Evolutionary conservation across 2,888 invertebrate genomes (phyloP).

Genomic region (Sarcophaga carnaria): DNA sequence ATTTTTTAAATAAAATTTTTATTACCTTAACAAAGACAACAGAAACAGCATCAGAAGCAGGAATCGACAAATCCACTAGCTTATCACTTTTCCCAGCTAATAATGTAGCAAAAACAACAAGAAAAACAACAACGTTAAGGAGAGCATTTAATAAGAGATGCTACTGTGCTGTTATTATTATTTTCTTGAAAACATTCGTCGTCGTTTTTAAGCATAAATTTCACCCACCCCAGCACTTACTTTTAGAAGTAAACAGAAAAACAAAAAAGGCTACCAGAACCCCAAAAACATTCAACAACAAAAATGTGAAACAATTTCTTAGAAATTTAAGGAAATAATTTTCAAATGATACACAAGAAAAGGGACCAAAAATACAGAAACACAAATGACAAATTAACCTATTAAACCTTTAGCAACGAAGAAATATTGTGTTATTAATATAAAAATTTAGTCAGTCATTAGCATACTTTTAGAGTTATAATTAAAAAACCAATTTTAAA

Average conservation of each 20-base stretch:
- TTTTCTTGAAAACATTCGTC: no score
- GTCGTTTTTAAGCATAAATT: no score
- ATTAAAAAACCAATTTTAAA: neutral
- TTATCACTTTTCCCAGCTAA: neutral
- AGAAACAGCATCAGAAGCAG: neutral
- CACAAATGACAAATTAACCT: no score
- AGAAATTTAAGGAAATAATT: no score
- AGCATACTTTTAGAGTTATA: neutral
- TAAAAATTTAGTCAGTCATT: neutral
- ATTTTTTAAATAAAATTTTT: constrained; percentile 39
- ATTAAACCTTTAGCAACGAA: neutral
- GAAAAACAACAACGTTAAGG: neutral
- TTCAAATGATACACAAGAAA: no score
- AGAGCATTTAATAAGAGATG: neutral
- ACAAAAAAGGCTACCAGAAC: no score
- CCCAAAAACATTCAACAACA: no score
- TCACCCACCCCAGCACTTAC: no score
- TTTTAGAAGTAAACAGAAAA: no score
- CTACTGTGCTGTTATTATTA: neutral
- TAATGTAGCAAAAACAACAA: neutral
- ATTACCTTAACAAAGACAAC: constrained; percentile 24
- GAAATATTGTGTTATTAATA: neutral
- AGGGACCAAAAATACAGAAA: no score
- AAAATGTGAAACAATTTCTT: no score
- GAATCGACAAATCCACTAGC: neutral